Conservation (phyloP, 1,140 invertebrate species). For the Campoletis sonorensis region DNA sequence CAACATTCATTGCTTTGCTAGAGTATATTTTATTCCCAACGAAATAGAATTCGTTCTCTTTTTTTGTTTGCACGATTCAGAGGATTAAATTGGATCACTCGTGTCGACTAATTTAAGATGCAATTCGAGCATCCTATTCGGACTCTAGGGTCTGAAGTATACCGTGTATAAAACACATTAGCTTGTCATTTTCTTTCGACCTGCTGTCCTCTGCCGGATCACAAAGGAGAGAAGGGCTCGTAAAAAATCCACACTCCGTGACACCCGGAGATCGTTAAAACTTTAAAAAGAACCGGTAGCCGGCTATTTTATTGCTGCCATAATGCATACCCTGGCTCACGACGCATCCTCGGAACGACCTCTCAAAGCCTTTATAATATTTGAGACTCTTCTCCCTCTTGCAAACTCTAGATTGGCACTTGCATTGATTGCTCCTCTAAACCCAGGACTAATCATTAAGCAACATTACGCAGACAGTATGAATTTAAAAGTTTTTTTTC, state of each 20-base stretch:
- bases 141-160: background rate
- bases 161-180: slow-evolving; percentile 41
- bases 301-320: slow-evolving; percentile 24
- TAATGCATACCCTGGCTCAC: background rate
- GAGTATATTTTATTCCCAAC: no score
- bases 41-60: background rate
- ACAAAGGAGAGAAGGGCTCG: slow-evolving; percentile 25
- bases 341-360: background rate
- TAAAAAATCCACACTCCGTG: slow-evolving; percentile 45
- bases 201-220: background rate
- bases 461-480: background rate
- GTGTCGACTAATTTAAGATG: background rate
- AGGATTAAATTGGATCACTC: background rate
- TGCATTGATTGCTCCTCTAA: slow-evolving; percentile 22
- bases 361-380: background rate
- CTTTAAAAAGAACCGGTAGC: slow-evolving; percentile 44
- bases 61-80: background rate
- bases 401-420: slow-evolving; percentile 16
- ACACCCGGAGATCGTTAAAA: slow-evolving; percentile 50
- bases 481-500: background rate
- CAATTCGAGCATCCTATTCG: slow-evolving; percentile 3
- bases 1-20: no score
- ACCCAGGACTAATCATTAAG: background rate
- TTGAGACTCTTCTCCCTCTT: background rate
- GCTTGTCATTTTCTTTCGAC: slow-evolving; percentile 41